phyloP scores from a whole-genome alignment of 2,113 vertebrate genomes.

The Coreoperca whiteheadi region DNA sequence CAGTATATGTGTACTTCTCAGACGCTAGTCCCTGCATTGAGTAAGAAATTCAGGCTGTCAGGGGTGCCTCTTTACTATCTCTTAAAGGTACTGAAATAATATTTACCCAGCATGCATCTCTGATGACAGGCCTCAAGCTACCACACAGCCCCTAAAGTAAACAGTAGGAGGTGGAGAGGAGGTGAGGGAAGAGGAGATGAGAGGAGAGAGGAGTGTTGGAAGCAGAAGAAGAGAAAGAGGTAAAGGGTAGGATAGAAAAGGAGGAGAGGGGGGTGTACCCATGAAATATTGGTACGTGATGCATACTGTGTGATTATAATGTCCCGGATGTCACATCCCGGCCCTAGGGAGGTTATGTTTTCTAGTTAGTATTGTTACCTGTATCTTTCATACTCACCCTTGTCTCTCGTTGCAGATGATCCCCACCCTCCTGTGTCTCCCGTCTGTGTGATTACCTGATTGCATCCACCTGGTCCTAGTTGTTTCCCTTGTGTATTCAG shows the following conservation, averaged over 20 bases:
- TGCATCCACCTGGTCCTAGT: too few species aligned
- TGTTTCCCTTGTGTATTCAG: too few species aligned
- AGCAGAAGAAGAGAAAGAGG: conserved; percentile 20
- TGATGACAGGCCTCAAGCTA: conserved; percentile 67
- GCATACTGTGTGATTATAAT: background rate
- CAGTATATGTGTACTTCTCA: conserved; percentile 22
- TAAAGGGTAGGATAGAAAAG: background rate
- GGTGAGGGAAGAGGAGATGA: background rate
- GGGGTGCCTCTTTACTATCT: conserved; percentile 62
- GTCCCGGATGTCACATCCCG: too few species aligned
- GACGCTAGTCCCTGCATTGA: conserved; percentile 17
- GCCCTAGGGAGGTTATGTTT: too few species aligned
- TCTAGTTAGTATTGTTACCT: too few species aligned
- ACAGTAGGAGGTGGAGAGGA: conserved; percentile 44
- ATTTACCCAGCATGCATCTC: conserved; percentile 75
- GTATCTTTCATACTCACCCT: too few species aligned
- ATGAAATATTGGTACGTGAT: background rate
- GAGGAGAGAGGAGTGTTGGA: background rate
- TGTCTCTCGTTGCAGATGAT: too few species aligned
- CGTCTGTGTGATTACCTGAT: too few species aligned
- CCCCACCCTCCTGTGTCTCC: too few species aligned
- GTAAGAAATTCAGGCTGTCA: conserved; percentile 48
- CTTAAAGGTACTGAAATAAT: conserved; percentile 71
- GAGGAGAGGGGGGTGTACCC: background rate
- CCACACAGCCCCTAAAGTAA: conserved; percentile 55